Base-by-base conservation (phyloP, 2,797 vertebrate genomes). In the Lycodopsis pacificus region DNA sequence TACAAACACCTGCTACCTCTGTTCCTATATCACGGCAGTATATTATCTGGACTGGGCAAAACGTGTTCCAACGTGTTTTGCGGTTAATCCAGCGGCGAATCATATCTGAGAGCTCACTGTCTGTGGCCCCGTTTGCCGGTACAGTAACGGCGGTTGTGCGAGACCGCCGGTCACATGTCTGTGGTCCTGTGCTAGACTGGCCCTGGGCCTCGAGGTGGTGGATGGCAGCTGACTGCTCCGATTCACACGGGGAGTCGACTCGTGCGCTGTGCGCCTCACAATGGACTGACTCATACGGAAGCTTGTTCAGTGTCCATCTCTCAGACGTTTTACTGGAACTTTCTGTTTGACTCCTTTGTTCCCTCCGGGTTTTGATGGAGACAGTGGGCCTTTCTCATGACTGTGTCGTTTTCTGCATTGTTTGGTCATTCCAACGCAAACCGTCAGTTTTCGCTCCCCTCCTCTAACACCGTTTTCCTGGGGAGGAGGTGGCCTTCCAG, bases 331-430 rank as follows among this genome's bases (percentile, higher is more conserved):
- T 63, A 58, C 81, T 85, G 82, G 73, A 73, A 73, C 63, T 80
- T 77, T 89, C 80, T 93, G 87, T 94, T 93, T 93, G 89, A 81
- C 83, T 86, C 77, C 76, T 82, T 90, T 92, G 88, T 88, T 80
- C 73, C 66, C 40, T 80, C 59, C 69, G 69, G 63, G 77, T 83
- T 83, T 49, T n/a, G 81, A 83, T 84, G 74, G 71, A 87, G 83
- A 89, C 83, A 82, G 77, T 57, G 77, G 42, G 58, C 78, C 86
- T 81, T 85, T 86, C 67, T 78, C 46, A 51, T 71, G 42, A 53
- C 69, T 64, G 48, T 73, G 22, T 69, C 2, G 73, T 58, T 80
- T 67, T 53, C 40, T 36, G 25, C 40, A 77, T 71, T 65, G 72
- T 79, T 71, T 56, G 40, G 73, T 66, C 36, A 36, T 56, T 57